Conservation (phyloP, 2,113 vertebrate genomes). For the Thamnaconus septentrionalis region DNA sequence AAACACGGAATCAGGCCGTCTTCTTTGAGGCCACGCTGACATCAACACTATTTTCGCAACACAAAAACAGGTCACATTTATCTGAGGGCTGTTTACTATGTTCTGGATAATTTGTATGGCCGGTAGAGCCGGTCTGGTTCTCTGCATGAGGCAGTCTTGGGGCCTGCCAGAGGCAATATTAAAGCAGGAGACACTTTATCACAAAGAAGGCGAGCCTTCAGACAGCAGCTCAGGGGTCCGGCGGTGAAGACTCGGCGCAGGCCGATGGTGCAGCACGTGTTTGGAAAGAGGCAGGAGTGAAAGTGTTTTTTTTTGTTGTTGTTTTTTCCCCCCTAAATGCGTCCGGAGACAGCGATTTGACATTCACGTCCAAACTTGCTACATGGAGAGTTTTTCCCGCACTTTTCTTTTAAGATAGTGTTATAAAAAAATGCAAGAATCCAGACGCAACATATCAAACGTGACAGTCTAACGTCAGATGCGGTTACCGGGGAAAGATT, state of each 20-base stretch:
- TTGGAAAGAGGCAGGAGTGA: too few species aligned
- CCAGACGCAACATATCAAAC: constrained; percentile 2
- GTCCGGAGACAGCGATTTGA: too few species aligned
- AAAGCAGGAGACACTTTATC: constrained; percentile 44
- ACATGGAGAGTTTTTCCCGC: too few species aligned
- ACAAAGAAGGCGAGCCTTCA: constrained; percentile 44
- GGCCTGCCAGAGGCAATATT: constrained; percentile 27
- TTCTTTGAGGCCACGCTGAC: too few species aligned
- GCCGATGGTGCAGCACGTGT: constrained; percentile 12
- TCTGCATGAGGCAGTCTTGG: constrained; percentile 10
- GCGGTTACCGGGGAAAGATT: constrained; percentile 7
- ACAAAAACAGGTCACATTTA: too few species aligned
- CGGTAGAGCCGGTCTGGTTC: constrained; percentile 4
- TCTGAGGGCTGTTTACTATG: constrained; percentile 11
- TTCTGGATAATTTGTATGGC: constrained; percentile 11
- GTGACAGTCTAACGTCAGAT: constrained; percentile 14
- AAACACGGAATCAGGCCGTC: too few species aligned
- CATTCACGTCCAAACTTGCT: too few species aligned
- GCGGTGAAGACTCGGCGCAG: constrained; percentile 8
- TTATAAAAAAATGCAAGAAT: too few species aligned
- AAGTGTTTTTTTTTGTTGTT: too few species aligned
- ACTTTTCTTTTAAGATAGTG: too few species aligned
- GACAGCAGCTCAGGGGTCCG: constrained; percentile 7
- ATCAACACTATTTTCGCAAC: too few species aligned
- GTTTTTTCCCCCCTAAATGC: too few species aligned